A percentile compares a stretch with the other conserved stretches of the same genome.
These are phyloP conservation scores for Lethocerus indicus DNA, from an alignment of 1,140 invertebrate species.

Conservation along the genomic window DNA sequence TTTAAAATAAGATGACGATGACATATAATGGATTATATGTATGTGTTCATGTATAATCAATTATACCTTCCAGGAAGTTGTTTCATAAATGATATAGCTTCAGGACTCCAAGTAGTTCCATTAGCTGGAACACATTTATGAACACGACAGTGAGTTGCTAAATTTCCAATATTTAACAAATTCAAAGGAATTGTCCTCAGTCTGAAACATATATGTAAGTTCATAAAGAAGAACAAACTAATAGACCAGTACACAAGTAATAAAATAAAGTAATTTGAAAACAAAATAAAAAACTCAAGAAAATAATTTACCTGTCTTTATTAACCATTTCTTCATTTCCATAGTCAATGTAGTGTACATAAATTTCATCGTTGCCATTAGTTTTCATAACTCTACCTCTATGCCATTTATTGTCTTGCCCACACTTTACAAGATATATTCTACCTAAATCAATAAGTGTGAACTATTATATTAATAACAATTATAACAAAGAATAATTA, in stretches of 20 bases:
- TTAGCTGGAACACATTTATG: slow-evolving; percentile 5
- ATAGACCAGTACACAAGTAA: too few species aligned
- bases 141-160: slow-evolving; percentile 9
- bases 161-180: not conserved
- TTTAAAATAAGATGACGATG: too few species aligned
- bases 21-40: too few species aligned
- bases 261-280: not conserved
- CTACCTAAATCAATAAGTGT: slow-evolving; percentile 4
- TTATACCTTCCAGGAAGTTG: slow-evolving; percentile 3
- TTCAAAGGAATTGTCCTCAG: slow-evolving; percentile 6
- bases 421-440: slow-evolving; percentile 7
- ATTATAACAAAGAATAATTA: too few species aligned
- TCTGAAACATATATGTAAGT: slow-evolving; percentile 7
- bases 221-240: too few species aligned
- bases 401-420: slow-evolving; percentile 26
- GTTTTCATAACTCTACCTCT: slow-evolving; percentile 33
- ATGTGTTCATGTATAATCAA: too few species aligned
- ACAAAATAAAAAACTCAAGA: not conserved
- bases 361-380: slow-evolving; percentile 16
- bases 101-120: not conserved
- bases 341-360: slow-evolving; percentile 31
- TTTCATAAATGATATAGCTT: slow-evolving; percentile 6
- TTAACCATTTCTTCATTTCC: slow-evolving; percentile 27
- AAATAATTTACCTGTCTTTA: slow-evolving; percentile 11
- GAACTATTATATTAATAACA: too few species aligned